These are phyloP conservation scores for Tylochromis polylepis DNA, from an alignment of 2,113 vertebrate genomes.

Conservation along the genomic window DNA sequence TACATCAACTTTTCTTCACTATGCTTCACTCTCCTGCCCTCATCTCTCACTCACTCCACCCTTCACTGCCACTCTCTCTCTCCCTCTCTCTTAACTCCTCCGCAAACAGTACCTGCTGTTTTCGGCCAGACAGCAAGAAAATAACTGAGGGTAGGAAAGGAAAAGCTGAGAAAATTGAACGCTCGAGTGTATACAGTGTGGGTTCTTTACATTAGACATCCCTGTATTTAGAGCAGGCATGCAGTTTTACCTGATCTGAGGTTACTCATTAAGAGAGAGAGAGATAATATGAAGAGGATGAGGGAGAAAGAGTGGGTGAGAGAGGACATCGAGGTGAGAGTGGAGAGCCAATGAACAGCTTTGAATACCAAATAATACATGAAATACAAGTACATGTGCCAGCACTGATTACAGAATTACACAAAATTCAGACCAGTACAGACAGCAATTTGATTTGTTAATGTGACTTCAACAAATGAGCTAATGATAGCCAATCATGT, in stretches of 20 bases:
- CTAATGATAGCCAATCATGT: background rate
- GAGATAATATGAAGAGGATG: slow-evolving; percentile 26
- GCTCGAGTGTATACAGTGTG: background rate
- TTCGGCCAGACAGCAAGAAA: slow-evolving; percentile 38
- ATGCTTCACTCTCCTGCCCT: slow-evolving; percentile 6
- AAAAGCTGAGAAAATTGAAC: background rate
- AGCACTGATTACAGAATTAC: background rate
- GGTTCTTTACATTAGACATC: background rate
- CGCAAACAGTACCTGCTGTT: slow-evolving; percentile 48
- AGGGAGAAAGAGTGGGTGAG: slow-evolving; percentile 23
- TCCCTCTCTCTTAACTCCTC: slow-evolving; percentile 34
- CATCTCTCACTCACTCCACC: background rate
- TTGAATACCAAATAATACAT: slow-evolving; percentile 22
- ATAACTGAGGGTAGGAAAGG: background rate
- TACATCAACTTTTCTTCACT: slow-evolving; percentile 18
- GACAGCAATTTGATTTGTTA: background rate
- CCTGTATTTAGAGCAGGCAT: background rate
- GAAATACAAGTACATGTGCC: background rate
- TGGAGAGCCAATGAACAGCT: slow-evolving; percentile 25
- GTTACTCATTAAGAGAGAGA: slow-evolving; percentile 38
- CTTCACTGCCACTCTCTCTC: background rate
- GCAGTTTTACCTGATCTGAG: slow-evolving; percentile 20
- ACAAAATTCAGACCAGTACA: background rate
- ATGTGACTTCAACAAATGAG: background rate
- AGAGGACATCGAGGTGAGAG: slow-evolving; percentile 34